These are phyloP conservation scores for Hydraecia micacea DNA, from an alignment of 2,888 invertebrate species.

Conservation along the genomic window DNA sequence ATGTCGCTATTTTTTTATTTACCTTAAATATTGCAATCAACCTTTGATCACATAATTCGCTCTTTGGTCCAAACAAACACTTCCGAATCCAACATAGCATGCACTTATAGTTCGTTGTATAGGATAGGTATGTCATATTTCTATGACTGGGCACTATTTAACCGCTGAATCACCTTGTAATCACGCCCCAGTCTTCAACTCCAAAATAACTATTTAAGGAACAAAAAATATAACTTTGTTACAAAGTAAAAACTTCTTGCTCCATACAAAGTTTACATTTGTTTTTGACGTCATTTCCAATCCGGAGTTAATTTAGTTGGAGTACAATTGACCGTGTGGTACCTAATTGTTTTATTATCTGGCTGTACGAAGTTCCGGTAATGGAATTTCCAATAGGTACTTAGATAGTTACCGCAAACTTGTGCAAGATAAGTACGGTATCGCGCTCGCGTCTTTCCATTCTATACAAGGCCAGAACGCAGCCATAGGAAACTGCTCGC, in stretches of 20 bases:
- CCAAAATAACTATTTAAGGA: background rate
- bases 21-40: background rate
- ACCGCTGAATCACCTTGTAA: conserved; percentile 1
- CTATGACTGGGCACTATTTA: conserved; percentile 13
- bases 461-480: too few species aligned
- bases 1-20: background rate
- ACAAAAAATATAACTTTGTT: background rate
- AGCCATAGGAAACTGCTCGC: too few species aligned
- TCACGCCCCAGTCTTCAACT: background rate
- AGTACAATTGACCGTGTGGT: background rate
- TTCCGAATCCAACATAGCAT: background rate
- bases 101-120: too few species aligned
- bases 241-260: background rate
- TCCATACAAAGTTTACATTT: conserved; percentile 2
- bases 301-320: background rate
- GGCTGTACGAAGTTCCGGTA: background rate
- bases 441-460: too few species aligned
- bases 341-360: background rate
- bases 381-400: background rate
- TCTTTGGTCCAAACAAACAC: background rate
- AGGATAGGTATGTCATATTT: background rate
- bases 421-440: too few species aligned
- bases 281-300: background rate
- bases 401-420: too few species aligned
- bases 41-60: background rate